A percentile compares a stretch with the other conserved stretches of the same genome.
These are phyloP conservation scores for Orius insidiosus DNA, from an alignment of 1,140 invertebrate genomes.

Conservation along the genomic window DNA sequence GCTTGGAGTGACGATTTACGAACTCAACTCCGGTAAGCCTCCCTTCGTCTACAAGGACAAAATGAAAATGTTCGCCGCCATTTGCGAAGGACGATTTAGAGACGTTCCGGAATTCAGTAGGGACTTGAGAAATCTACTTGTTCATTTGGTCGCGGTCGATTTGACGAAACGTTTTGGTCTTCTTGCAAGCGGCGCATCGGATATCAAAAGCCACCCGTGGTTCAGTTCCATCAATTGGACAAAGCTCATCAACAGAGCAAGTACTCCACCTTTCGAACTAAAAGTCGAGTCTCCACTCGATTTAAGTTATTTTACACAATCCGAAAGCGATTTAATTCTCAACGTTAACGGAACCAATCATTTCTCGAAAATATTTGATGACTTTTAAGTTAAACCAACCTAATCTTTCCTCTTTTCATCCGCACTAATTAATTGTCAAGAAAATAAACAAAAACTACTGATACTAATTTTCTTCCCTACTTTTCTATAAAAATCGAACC, in stretches of 20 bases:
- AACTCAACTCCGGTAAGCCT: conserved; percentile 66
- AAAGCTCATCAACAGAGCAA: conserved; percentile 20
- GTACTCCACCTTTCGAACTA: conserved; percentile 14
- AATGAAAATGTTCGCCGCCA: conserved; percentile 78
- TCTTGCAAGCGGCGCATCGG: conserved; percentile 57
- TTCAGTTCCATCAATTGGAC: conserved; percentile 17
- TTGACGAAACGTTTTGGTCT: conserved; percentile 77
- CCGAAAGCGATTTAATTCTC: not conserved
- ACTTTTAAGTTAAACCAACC: conserved; percentile 9
- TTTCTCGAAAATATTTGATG: conserved; percentile 7
- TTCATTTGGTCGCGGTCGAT: conserved; percentile 67
- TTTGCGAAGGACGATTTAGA: conserved; percentile 49
- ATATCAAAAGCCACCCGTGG: conserved; percentile 40
- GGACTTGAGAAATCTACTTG: conserved; percentile 74
- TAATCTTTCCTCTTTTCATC: no score
- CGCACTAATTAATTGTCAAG: no score
- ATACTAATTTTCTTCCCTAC: no score
- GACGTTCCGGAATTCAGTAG: conserved; percentile 41
- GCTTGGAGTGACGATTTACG: conserved; percentile 69
- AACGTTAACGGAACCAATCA: not conserved
- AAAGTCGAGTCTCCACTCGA: conserved; percentile 1
- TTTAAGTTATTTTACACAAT: conserved; percentile 1
- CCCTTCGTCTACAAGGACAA: conserved; percentile 74
- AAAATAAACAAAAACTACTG: no score
- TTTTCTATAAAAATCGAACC: no score